Evolutionary conservation across 92 coral and sea anemone genomes (phyloP), one percentile per base, ranked within the genome.

Genomic region (Micromussa lordhowensis): DNA sequence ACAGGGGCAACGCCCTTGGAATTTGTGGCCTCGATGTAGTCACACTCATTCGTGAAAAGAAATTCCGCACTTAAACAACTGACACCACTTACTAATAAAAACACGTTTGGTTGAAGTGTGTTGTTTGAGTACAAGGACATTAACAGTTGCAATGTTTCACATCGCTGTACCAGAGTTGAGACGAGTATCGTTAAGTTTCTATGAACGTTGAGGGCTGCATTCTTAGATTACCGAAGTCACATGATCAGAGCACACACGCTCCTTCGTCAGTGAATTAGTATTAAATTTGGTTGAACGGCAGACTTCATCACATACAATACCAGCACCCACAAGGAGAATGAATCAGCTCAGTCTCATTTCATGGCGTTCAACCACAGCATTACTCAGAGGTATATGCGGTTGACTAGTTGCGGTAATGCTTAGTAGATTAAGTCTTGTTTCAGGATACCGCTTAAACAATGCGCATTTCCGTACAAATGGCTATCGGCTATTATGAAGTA

Each of bases 1-100:
- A 5, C 74, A 59, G 59, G 64, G 75, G 48, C 76, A 63, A 44
- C 83, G 77, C 89, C 83, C 89, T 26, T 63, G 75, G 58, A 61
- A 57, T n/a, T 36, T 4, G 44, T 28, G 19, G 49, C 49, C 49
- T n/a, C 32, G 13, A 1, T 5, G 15, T 68, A 15, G 32, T 24
- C 71, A 11, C 14, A 66, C 26, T 35, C 44, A 5, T 32, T 72
- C 18, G 4, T 24, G 28, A 72, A 72, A 72, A 34, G 77, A 32
- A 72, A 36, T 34, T 31, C 9, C 49, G 17, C 38, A 31, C 44
- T 30, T 3, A 24, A 70, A 29, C 10, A 18, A 15, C 38, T 70
- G 75, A 70, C 15, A 7, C 2, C 10, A 36, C 48, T 18, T 15
- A 73, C 1, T 73, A 4, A 19, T 38, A 12, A 24, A 32, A 32